Percentiles rank a stretch among this genome's conserved stretches.
Evolutionary conservation across 2,797 vertebrate species (phyloP).

Genomic region (Enteromius afrohamiltoni): DNA sequence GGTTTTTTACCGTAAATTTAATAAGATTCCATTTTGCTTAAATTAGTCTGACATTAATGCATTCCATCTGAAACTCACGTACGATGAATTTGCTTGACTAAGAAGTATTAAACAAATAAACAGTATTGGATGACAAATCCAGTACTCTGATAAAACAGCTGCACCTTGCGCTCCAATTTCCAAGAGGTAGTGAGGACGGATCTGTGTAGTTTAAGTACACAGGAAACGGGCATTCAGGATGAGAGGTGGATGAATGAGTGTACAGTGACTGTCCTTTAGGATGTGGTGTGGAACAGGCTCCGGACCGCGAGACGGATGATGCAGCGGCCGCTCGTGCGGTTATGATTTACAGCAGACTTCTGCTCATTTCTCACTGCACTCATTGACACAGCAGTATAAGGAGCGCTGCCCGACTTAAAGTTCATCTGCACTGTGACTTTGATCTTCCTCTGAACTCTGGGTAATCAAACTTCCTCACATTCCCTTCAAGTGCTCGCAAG

Average conservation of each 20-base stretch:
- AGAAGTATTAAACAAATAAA: conserved; percentile 9
- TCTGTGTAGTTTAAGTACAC: conserved; percentile 29
- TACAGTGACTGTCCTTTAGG: conserved; percentile 33
- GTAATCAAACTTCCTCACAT: conserved; percentile 25
- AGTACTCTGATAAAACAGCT: conserved; percentile 1
- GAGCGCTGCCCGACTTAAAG: neutral
- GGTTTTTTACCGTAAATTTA: too few relatives aligned
- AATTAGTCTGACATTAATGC: conserved; percentile 17
- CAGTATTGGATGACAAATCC: neutral
- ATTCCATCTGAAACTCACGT: neutral
- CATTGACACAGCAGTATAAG: conserved; percentile 17
- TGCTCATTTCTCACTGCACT: conserved; percentile 13
- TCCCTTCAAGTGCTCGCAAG: neutral
- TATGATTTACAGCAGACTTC: conserved; percentile 30
- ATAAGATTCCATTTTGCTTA: neutral
- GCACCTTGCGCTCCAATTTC: conserved; percentile 4
- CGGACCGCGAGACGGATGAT: conserved; percentile 20
- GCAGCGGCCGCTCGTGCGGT: neutral
- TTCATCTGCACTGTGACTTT: conserved; percentile 17
- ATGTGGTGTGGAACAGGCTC: conserved; percentile 43
- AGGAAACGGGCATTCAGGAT: conserved; percentile 27
- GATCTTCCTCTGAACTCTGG: conserved; percentile 31
- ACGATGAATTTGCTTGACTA: neutral
- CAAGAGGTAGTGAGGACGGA: conserved; percentile 26
- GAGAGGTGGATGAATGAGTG: conserved; percentile 37